Conservation (phyloP, 2,888 invertebrate species). For the Sesia bembeciformis region DNA sequence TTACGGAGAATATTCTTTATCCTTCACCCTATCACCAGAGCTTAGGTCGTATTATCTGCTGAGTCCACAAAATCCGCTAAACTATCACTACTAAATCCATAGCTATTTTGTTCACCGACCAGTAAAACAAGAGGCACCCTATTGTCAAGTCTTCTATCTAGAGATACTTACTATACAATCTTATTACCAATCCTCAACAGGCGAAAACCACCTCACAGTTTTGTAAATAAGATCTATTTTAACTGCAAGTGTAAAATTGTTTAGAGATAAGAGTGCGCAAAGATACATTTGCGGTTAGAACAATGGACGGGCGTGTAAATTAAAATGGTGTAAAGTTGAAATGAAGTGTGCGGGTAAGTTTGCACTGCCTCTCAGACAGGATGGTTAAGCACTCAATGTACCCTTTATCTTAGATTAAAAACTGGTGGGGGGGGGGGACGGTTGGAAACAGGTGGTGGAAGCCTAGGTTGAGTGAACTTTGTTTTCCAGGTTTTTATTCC, state of each 20-base stretch:
- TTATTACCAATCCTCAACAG: constrained; percentile 10
- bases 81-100: constrained; percentile 8
- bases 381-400: constrained; percentile 67
- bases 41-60: too few species aligned
- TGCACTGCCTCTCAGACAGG: constrained; percentile 32
- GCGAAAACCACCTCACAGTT: constrained; percentile 16
- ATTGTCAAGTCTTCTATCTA: constrained; percentile 61
- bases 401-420: constrained; percentile 72
- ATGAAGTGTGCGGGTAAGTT: constrained; percentile 11
- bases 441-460: constrained; percentile 27
- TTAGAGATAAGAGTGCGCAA: constrained; percentile 18
- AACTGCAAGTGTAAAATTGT: constrained; percentile 17
- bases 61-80: too few species aligned
- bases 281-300: constrained; percentile 7
- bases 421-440: constrained; percentile 32
- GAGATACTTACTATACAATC: constrained; percentile 39
- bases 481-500: not conserved
- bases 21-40: too few species aligned
- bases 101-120: constrained; percentile 43
- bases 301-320: constrained; percentile 3
- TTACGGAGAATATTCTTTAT: too few species aligned
- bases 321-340: constrained; percentile 4
- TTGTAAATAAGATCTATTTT: constrained; percentile 1
- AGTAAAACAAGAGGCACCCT: constrained; percentile 61
- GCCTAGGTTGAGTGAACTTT: not conserved